Percentiles rank a stretch among this genome's conserved stretches.
phyloP scores from a whole-genome alignment of 2,888 invertebrate genomes.

The Acanthosepion lycidas region DNA sequence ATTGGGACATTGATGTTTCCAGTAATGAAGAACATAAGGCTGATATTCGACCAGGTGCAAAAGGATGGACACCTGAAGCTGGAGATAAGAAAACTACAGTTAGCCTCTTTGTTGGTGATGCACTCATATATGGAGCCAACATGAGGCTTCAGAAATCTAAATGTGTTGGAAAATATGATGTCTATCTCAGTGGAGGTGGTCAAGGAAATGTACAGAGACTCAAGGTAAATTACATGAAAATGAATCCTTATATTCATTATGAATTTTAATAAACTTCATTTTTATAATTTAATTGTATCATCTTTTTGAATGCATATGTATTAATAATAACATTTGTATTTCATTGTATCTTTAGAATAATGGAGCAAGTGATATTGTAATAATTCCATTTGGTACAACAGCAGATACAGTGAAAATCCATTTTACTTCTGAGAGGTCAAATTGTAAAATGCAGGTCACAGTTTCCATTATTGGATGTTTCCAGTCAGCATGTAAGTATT shows the following conservation, averaged over 20 bases:
- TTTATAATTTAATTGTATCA: too few species aligned
- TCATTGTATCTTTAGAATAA: background rate
- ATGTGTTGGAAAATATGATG: slow-evolving; percentile 34
- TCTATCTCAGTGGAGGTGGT: background rate
- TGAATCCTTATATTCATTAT: too few species aligned
- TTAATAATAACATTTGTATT: background rate
- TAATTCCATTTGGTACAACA: slow-evolving; percentile 43
- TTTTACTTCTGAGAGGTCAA: background rate
- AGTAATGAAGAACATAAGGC: background rate
- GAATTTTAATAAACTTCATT: too few species aligned
- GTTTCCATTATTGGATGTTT: slow-evolving; percentile 38
- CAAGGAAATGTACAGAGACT: background rate
- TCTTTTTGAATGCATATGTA: too few species aligned
- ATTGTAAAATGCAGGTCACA: background rate
- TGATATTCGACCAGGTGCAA: background rate
- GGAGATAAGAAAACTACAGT: background rate
- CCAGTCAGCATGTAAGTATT: background rate
- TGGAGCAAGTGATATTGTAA: background rate
- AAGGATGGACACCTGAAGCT: slow-evolving; percentile 23
- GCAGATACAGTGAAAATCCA: slow-evolving; percentile 40
- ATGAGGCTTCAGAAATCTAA: background rate
- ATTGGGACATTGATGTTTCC: background rate
- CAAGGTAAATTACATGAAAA: background rate
- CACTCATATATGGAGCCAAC: background rate
- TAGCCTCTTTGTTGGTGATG: background rate